These are phyloP conservation scores for Synaphobranchus kaupii DNA, from an alignment of 2,797 vertebrate genomes.

Conservation along the genomic window DNA sequence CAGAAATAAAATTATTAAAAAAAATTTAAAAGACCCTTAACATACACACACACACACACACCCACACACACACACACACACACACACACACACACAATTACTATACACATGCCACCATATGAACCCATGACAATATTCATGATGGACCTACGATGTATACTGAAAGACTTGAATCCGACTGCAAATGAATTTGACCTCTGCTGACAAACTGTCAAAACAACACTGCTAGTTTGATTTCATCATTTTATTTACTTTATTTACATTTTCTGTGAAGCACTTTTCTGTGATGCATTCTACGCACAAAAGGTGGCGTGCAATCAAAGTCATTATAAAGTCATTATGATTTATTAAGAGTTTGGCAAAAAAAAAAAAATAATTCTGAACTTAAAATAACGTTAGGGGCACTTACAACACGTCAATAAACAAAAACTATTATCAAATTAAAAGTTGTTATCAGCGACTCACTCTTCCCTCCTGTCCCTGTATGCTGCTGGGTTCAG, in stretches of 20 bases:
- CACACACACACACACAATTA: background rate
- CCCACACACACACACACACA: too few relatives aligned
- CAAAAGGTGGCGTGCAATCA: background rate
- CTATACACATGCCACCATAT: background rate
- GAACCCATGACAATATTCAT: background rate
- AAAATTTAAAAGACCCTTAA: too few relatives aligned
- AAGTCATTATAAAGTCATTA: background rate
- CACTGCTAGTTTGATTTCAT: background rate
- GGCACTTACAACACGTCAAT: background rate
- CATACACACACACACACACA: too few relatives aligned
- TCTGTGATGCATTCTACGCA: background rate
- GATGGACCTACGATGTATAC: background rate
- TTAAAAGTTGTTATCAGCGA: background rate
- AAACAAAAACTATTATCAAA: background rate
- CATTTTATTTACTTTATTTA: background rate
- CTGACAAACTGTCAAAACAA: background rate
- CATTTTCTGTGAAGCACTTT: background rate
- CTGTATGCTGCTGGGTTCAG: background rate
- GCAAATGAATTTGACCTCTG: background rate
- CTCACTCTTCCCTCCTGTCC: background rate
- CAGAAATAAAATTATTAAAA: too few relatives aligned
- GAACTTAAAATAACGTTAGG: background rate
- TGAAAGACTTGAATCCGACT: background rate
- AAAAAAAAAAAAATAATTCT: background rate
- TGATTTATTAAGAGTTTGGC: background rate